Evolutionary conservation across 2,797 vertebrate species (phyloP), one percentile per base, ranked within the genome.

Genomic region (Alectoris magna): DNA sequence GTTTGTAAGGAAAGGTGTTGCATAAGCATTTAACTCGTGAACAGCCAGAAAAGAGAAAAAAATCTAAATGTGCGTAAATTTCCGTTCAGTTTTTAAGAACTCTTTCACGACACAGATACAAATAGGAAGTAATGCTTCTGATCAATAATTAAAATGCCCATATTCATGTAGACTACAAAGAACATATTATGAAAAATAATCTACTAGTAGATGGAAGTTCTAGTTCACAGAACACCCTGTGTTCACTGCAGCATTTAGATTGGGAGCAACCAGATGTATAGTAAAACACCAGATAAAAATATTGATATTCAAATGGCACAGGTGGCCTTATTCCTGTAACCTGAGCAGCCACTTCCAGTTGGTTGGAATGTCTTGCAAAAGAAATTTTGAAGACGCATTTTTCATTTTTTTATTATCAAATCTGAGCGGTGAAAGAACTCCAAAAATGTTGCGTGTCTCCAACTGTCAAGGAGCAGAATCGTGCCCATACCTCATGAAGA

Each of bases 1-100:
- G 29, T 85, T 83, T 69, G 38, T 70, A 91, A 82, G 56, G 70
- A 83, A 94, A 94, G 82, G 84, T 95, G 85, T 96, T 96, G 89
- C 80, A 79, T 95, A 95, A 95, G 74, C 71, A 64, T 95, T 95
- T 96, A 96, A 94, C 90, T 91, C 72, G 58, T 92, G 60, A 94
- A 62, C 53, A 71, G 24, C 71, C 34, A 76, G 89, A 74, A 76
- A 91, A 84, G 22, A 75, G 24, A 76, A 93, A 91, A 91, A 41
- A 90, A 76, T 80, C 76, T 84, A 92, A 84, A 71, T 27, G 82
- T 85, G 31, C 77, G 70, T 91, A 56, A 92, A 84, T 86, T 94
- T 92, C 87, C 78, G 72, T 83, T 39, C 24, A 16, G 1, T 87
- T 95, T 95, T 84, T 63, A 88, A 95, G 67, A 85, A 84, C 29